Conservation (phyloP, 2,888 invertebrate species). For the Parnassius apollo region DNA sequence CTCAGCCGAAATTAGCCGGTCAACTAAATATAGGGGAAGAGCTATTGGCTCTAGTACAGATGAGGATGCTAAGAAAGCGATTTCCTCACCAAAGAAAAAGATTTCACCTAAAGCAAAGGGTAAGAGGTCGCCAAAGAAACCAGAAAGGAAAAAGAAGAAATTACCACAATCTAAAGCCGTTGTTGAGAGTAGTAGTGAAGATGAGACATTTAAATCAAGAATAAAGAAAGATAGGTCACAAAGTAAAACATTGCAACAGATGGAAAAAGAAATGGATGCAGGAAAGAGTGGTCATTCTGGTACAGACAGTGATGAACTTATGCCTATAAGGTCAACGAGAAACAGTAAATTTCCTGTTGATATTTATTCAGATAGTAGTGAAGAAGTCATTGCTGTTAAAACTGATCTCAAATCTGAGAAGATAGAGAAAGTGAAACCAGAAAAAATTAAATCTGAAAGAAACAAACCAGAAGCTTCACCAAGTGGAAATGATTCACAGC, state of each 20-base stretch:
- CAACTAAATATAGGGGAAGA: conserved; percentile 57
- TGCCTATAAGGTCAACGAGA: conserved; percentile 82
- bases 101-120: conserved; percentile 68
- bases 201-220: conserved; percentile 69
- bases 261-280: conserved; percentile 87
- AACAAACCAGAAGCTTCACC: conserved; percentile 81
- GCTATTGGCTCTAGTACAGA: conserved; percentile 81
- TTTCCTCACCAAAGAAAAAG: conserved; percentile 71
- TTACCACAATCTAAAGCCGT: conserved; percentile 70
- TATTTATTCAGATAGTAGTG: conserved; percentile 93
- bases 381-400: conserved; percentile 61
- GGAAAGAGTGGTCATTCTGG: conserved; percentile 79
- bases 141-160: conserved; percentile 77
- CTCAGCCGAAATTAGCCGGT: conserved; percentile 59
- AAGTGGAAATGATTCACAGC: conserved; percentile 85
- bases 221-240: conserved; percentile 70
- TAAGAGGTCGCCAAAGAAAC: conserved; percentile 65
- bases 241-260: conserved; percentile 84
- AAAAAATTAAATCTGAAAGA: conserved; percentile 78
- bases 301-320: conserved; percentile 90
- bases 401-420: conserved; percentile 72
- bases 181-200: conserved; percentile 83
- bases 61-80: conserved; percentile 75
- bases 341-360: conserved; percentile 84
- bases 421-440: conserved; percentile 56